Conservation (phyloP, 2,797 vertebrate genomes). For the Chromis chromis region DNA sequence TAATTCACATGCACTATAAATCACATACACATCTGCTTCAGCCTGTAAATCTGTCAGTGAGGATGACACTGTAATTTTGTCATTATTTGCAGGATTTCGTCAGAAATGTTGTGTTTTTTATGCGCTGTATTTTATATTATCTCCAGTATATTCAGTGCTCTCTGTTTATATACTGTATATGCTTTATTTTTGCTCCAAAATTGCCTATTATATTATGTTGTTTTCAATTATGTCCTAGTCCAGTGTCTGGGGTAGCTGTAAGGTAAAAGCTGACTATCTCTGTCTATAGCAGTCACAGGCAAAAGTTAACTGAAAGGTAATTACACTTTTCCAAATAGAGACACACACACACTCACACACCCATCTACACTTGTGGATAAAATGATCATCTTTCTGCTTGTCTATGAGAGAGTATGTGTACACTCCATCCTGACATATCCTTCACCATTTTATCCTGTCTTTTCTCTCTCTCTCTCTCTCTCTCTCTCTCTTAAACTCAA, state of each 20-base stretch:
- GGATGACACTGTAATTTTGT: conserved; percentile 26
- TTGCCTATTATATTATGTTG: conserved; percentile 7
- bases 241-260: conserved; percentile 1
- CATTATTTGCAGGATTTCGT: conserved; percentile 33
- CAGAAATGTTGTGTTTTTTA: conserved; percentile 7
- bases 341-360: conserved; percentile 19
- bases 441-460: conserved; percentile 39
- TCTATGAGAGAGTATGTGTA: conserved; percentile 43
- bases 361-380: conserved; percentile 39
- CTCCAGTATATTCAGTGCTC: neutral
- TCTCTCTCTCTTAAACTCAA: conserved; percentile 10
- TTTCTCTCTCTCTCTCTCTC: neutral
- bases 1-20: conserved; percentile 47
- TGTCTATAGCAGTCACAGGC: conserved; percentile 39
- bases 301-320: conserved; percentile 61
- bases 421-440: conserved; percentile 45
- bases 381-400: conserved; percentile 27
- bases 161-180: neutral
- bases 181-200: conserved; percentile 1
- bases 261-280: conserved; percentile 35
- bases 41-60: conserved; percentile 41
- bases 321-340: conserved; percentile 52
- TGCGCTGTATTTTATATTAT: neutral
- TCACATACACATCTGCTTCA: conserved; percentile 50
- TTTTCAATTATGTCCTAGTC: neutral